Conservation (phyloP, 2,797 vertebrate species). For the Melanotaenia nigrans region DNA sequence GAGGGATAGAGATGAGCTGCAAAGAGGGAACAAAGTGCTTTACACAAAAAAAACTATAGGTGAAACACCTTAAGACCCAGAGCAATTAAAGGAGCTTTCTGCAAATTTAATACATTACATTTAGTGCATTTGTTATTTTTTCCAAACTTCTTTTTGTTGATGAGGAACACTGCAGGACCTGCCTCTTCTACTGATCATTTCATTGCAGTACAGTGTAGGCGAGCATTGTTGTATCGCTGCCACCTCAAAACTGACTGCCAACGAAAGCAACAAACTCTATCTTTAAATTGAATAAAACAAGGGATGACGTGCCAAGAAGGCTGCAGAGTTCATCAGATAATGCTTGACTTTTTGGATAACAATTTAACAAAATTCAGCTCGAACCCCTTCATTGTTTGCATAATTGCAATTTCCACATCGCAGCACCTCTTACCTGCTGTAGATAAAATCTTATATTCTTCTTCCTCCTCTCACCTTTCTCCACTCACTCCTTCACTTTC, state of each 20-base stretch:
- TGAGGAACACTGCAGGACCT: slow-evolving; percentile 3
- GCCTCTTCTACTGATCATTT: slow-evolving; percentile 17
- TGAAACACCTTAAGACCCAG: slow-evolving; percentile 18
- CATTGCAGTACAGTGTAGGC: slow-evolving; percentile 45
- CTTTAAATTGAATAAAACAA: slow-evolving; percentile 13
- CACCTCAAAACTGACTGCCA: slow-evolving; percentile 29
- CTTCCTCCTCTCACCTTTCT: slow-evolving; percentile 46
- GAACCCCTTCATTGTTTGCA: background rate
- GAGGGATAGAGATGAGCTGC: slow-evolving; percentile 22
- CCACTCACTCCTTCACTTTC: slow-evolving; percentile 37
- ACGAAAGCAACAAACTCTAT: slow-evolving; percentile 13
- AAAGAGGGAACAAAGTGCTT: slow-evolving; percentile 33
- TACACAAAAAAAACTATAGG: slow-evolving; percentile 18
- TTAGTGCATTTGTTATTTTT: background rate
- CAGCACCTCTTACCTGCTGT: slow-evolving; percentile 7
- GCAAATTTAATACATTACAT: slow-evolving; percentile 1
- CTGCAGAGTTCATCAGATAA: background rate
- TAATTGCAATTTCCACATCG: background rate
- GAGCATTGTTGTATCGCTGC: slow-evolving; percentile 46
- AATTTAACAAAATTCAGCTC: background rate
- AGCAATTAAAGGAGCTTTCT: slow-evolving; percentile 17
- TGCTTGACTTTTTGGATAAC: background rate
- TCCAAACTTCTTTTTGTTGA: background rate
- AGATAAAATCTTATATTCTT: slow-evolving; percentile 20
- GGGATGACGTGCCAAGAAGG: background rate